A percentile compares a stretch with the other conserved stretches of the same genome.
Evolutionary conservation across 92 coral and sea anemone species (phyloP).

Genomic region (Palythoa grandis): DNA sequence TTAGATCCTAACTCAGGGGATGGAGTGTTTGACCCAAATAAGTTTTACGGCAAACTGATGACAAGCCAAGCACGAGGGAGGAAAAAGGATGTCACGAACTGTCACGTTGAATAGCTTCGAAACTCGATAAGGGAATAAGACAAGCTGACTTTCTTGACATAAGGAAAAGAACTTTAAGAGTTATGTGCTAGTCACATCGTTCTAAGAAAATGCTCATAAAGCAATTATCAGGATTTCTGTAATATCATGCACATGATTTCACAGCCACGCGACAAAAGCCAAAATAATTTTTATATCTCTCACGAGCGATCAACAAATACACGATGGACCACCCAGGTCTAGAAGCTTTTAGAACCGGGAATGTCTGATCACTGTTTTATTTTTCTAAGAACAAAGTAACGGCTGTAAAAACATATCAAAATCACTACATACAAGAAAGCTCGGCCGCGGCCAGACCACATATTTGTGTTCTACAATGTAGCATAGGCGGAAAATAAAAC

Average conservation of each 20-base stretch:
- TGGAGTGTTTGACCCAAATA: conserved; percentile 26
- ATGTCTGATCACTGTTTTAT: conserved; percentile 15
- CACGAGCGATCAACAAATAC: conserved; percentile 30
- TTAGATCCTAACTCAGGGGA: conserved; percentile 25
- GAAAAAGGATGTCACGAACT: conserved; percentile 33
- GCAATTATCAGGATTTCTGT: conserved; percentile 34
- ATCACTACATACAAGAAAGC: conserved; percentile 25
- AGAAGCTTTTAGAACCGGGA: conserved; percentile 41
- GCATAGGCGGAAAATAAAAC: not conserved
- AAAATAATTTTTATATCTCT: not conserved
- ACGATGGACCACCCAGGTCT: conserved; percentile 34
- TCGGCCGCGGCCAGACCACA: not conserved
- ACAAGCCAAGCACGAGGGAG: conserved; percentile 17
- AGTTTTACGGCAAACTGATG: conserved; percentile 27
- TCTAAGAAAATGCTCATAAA: conserved; percentile 34
- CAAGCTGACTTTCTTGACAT: conserved; percentile 15
- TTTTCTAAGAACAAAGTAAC: conserved; percentile 35
- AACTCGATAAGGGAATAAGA: conserved; percentile 3
- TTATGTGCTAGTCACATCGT: conserved; percentile 6
- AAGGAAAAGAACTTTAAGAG: conserved; percentile 14
- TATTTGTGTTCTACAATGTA: not conserved
- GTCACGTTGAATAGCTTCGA: conserved; percentile 19
- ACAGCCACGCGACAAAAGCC: conserved; percentile 43
- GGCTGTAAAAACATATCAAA: conserved; percentile 60
- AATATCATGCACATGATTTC: conserved; percentile 31